Percentiles rank a stretch among this genome's conserved stretches.
phyloP scores from a whole-genome alignment of 2,888 invertebrate genomes.

The Anagyrus pseudococci region DNA sequence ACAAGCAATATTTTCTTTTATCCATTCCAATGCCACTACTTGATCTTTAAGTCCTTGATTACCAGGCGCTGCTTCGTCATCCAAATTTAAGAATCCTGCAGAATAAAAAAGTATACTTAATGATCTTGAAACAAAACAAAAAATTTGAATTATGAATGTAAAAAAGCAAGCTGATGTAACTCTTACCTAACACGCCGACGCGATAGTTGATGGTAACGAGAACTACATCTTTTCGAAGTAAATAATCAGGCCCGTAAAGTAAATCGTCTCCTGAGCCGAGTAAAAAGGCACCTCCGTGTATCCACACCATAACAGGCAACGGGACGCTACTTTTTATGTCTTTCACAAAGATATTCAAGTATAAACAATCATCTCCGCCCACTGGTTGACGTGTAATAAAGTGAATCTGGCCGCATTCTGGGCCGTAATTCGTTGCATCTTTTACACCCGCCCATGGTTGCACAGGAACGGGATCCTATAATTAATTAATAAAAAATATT shows the following conservation, averaged over 20 bases:
- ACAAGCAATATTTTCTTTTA: constrained; percentile 27
- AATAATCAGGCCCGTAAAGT: constrained; percentile 48
- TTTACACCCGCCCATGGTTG: constrained; percentile 29
- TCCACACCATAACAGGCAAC: constrained; percentile 51
- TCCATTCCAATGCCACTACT: constrained; percentile 32
- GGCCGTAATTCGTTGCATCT: constrained; percentile 31
- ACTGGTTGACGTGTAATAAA: constrained; percentile 3
- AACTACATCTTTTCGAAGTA: constrained; percentile 47
- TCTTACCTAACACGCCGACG: constrained; percentile 47
- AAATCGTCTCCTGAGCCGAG: constrained; percentile 43
- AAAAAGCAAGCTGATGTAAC: background rate
- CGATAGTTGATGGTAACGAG: constrained; percentile 53
- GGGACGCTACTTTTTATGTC: constrained; percentile 17
- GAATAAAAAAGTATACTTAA: background rate
- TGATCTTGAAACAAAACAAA: no score
- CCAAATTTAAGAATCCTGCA: constrained; percentile 53
- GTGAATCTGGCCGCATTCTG: constrained; percentile 29
- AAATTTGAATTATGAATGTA: background rate
- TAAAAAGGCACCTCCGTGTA: constrained; percentile 50
- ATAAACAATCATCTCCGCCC: constrained; percentile 35
- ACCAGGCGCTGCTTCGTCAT: constrained; percentile 42
- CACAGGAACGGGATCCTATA: constrained; percentile 27
- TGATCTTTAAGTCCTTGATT: constrained; percentile 40
- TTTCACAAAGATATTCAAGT: constrained; percentile 33
- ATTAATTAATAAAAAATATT: background rate